These are phyloP conservation scores for Mobula hypostoma DNA, from an alignment of 2,113 vertebrate genomes.

Conservation along the genomic window DNA sequence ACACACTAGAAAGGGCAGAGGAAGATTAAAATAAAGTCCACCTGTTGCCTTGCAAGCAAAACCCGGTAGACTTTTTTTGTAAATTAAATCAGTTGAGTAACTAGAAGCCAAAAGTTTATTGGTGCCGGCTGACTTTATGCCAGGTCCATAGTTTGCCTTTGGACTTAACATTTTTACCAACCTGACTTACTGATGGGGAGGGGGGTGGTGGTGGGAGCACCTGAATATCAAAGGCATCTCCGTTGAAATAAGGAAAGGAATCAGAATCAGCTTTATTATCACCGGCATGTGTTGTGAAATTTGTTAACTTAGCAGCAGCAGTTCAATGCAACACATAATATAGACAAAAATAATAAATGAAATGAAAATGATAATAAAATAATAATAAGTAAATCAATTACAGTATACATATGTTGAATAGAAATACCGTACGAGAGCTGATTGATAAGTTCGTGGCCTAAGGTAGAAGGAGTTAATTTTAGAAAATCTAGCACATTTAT, in stretches of 20 bases:
- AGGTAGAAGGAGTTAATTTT: too few species aligned
- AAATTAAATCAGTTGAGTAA: too few species aligned
- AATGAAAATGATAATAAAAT: background rate
- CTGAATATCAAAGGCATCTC: background rate
- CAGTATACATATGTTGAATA: too few species aligned
- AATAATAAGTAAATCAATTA: background rate
- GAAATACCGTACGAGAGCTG: too few species aligned
- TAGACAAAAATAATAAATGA: too few species aligned
- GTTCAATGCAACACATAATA: too few species aligned
- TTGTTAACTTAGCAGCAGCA: too few species aligned
- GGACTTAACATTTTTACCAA: background rate
- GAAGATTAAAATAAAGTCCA: background rate
- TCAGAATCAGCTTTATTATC: too few species aligned
- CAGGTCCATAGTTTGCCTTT: background rate
- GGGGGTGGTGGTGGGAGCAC: background rate
- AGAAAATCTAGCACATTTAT: too few species aligned
- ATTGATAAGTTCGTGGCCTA: too few species aligned
- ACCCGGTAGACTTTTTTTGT: too few species aligned
- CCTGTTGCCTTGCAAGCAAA: background rate
- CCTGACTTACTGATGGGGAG: background rate
- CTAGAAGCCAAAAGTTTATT: background rate
- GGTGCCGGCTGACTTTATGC: background rate
- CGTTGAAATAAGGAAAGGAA: background rate
- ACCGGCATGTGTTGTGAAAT: too few species aligned
- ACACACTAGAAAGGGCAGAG: background rate